Conservation (phyloP, 2,888 invertebrate genomes). For the Spisula subtruncata region DNA sequence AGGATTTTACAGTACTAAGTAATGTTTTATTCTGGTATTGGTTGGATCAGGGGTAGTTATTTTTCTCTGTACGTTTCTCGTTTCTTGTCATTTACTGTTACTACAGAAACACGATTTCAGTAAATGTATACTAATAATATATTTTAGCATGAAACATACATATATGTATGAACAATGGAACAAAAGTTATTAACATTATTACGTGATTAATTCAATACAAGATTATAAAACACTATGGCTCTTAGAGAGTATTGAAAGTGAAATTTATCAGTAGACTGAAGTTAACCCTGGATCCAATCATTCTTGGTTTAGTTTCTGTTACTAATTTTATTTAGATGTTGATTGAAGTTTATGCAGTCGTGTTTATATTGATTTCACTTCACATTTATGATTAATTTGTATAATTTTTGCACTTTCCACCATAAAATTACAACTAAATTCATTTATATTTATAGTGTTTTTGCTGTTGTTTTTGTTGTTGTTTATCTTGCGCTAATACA, state of each 20-base stretch:
- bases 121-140: too few relatives aligned
- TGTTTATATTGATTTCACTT: neutral
- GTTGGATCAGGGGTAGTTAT: neutral
- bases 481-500: neutral
- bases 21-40: neutral
- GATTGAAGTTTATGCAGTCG: neutral
- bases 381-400: neutral
- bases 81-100: too few relatives aligned
- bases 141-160: too few relatives aligned
- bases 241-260: too few relatives aligned
- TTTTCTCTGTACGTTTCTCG: too few relatives aligned
- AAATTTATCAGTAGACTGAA: too few relatives aligned
- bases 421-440: neutral
- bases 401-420: neutral
- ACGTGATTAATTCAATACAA: too few relatives aligned
- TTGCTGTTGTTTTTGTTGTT: neutral
- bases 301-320: neutral
- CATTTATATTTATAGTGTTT: neutral
- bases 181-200: too few relatives aligned
- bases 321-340: conserved; percentile 18
- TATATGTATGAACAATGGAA: too few relatives aligned
- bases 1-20: too few relatives aligned
- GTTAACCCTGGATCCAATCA: neutral
- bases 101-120: too few relatives aligned
- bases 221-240: too few relatives aligned